Conservation (phyloP, 1,140 invertebrate genomes). For the Drosophila ananassae region DNA sequence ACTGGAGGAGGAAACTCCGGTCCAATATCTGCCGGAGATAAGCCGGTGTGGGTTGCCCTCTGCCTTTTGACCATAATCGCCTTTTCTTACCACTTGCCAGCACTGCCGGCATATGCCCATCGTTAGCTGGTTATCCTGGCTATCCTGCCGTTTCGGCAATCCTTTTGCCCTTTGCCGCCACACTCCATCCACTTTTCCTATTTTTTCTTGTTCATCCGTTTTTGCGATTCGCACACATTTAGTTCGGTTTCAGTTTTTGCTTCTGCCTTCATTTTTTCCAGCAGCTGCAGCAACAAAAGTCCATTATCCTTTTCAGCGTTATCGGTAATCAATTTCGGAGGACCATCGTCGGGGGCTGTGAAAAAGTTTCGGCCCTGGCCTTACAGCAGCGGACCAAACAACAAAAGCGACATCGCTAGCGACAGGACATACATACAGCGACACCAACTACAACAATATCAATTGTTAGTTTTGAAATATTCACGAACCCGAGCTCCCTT, state of each 20-base stretch:
- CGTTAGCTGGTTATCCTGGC: constrained; percentile 40
- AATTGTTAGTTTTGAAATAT: constrained; percentile 80
- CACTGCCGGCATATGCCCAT: constrained; percentile 54
- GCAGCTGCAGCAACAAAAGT: constrained; percentile 74
- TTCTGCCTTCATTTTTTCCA: constrained; percentile 11
- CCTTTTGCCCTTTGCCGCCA: constrained; percentile 51
- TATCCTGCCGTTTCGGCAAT: constrained; percentile 40
- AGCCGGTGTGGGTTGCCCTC: constrained; percentile 16
- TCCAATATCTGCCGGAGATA: constrained; percentile 37
- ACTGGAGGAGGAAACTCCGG: too few relatives aligned
- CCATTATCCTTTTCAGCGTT: constrained; percentile 79
- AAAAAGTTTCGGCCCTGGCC: constrained; percentile 50
- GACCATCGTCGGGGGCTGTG: constrained; percentile 37
- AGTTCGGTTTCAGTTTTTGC: constrained; percentile 46
- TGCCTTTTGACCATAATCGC: constrained; percentile 48
- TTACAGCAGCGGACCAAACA: constrained; percentile 48
- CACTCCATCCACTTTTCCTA: constrained; percentile 13
- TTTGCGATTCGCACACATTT: constrained; percentile 53
- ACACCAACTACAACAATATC: constrained; percentile 41
- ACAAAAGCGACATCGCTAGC: constrained; percentile 45
- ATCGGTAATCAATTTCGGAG: constrained; percentile 81
- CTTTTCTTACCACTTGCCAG: constrained; percentile 48
- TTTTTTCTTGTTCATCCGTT: constrained; percentile 15
- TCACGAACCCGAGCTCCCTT: constrained; percentile 41
- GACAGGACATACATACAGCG: constrained; percentile 7